Base-by-base conservation (phyloP, 2,113 vertebrate genomes). In the Salvelinus namaycush region DNA sequence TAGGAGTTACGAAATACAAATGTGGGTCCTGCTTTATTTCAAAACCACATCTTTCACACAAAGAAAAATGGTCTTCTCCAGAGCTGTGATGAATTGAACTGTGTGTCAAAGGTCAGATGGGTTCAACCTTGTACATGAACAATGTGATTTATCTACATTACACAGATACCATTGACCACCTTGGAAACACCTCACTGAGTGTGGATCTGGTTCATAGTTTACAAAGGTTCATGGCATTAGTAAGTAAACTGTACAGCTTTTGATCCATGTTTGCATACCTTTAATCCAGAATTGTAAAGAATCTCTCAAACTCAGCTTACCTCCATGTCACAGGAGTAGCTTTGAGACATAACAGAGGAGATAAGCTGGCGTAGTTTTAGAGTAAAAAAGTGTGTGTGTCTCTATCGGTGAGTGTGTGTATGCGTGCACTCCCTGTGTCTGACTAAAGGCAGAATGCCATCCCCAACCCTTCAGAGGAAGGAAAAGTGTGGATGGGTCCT, bases 401-500 rank as follows among this genome's bases (percentile, higher is more conserved):
- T 39, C 34, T 39, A 39, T 39, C 2, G 7, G 8, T 39, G 39
- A 39, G 39, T 39, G 9, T 44, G 39, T 44, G 39, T 44, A 44
- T 44, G 9, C 9, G 9, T 11, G 39, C 39, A 44, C 39, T 44
- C 39, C 39, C 39, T 44, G 39, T 11, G 39, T 44, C 39, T 44
- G 39, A 44, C 9, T 44, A 9, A 44, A 71, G 49, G 27, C 54
- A 81, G 59, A 75, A 79, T 75, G 76, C 76, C 77, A 59, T 83
- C 84, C 84, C 78, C 76, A 86, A 88, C 83, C 75, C 82, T 88
- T 64, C 12, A 27, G 75, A 79, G 90, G 88, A 91, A 86, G 84
- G 80, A 79, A 82, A 89, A 71, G 82, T 87, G 88, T 91, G 88
- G 86, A 81, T 73, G 79, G 84, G 89, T 84, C 89, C 80, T 86